Conservation (phyloP, 2,113 vertebrate species). For the Gavialis gangeticus region DNA sequence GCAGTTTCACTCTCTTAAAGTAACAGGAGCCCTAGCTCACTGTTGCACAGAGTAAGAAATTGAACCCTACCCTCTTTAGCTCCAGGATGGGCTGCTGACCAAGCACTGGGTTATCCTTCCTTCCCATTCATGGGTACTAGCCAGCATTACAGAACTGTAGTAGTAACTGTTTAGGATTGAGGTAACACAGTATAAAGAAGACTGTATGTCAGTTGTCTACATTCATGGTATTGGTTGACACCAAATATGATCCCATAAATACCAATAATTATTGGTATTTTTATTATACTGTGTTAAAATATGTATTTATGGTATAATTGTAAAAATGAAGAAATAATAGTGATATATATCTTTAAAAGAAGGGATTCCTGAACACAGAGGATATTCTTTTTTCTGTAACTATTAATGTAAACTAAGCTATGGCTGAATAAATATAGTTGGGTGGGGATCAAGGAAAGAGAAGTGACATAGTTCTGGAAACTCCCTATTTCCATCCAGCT, state of each 20-base stretch:
- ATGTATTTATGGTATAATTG: not conserved
- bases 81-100: not conserved
- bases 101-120: not conserved
- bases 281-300: not conserved
- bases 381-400: slow-evolving; percentile 1
- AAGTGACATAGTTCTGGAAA: not conserved
- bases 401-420: not conserved
- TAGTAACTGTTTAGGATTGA: not conserved
- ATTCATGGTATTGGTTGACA: not conserved
- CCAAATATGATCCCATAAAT: not conserved
- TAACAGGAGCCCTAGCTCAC: no score
- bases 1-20: no score
- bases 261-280: not conserved
- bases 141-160: not conserved
- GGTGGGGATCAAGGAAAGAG: not conserved
- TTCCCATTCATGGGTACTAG: not conserved
- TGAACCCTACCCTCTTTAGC: not conserved
- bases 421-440: slow-evolving; percentile 32
- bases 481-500: not conserved
- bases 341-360: not conserved
- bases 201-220: not conserved
- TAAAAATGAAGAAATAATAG: not conserved
- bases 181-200: not conserved
- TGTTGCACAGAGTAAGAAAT: not conserved
- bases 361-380: not conserved